Base-by-base conservation (phyloP, 2,888 invertebrate species). In the Nudaria mundana region DNA sequence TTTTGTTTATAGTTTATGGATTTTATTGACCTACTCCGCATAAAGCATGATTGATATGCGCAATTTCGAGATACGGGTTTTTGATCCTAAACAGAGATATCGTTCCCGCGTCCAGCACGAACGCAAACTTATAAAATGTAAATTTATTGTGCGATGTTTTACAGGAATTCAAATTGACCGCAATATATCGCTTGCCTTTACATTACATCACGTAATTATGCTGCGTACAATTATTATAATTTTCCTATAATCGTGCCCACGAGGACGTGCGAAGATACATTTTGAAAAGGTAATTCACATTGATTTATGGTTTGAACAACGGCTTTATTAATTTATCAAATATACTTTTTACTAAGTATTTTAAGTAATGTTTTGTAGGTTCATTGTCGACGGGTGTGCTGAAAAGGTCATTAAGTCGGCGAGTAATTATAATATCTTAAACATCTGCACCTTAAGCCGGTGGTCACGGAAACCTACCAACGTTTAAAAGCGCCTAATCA, bases 71-170 rank as follows among this genome's bases (percentile, higher is more conserved):
- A 80, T 75, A 78, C 70, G 64, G 54, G 66, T 59, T 57, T 63
- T 63, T 66, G 84, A 84, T 81, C 66, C 81, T 80, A 80, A 85
- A 77, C 77, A 77, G 75, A 82, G 86, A 88, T 86, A 84, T 66
- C 65, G 75, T 70, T 67, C 71, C 71, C 74, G 70, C 72, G 70
- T 65, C 63, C 63, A 58, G 66, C 61, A 69, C 70, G 71, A 79
- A 63, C 71, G 76, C 72, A 70, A 71, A 79, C 64, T 81, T 80
- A 81, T 84, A 86, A 87, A 82, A 88, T 87, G 84, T 82, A 82
- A 86, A 87, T 88, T 86, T 85, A 86, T 83, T 76, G 79, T 79
- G 71, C 76, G 78, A 84, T 84, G 81, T 81, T 86, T 85, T 81
- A 86, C 83, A 86, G 84, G 84, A 84, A 86, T 78, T 82, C 84